Evolutionary conservation across 2,888 invertebrate genomes (phyloP), one percentile per base, ranked within the genome.

Genomic region (Pammene fasciana): DNA sequence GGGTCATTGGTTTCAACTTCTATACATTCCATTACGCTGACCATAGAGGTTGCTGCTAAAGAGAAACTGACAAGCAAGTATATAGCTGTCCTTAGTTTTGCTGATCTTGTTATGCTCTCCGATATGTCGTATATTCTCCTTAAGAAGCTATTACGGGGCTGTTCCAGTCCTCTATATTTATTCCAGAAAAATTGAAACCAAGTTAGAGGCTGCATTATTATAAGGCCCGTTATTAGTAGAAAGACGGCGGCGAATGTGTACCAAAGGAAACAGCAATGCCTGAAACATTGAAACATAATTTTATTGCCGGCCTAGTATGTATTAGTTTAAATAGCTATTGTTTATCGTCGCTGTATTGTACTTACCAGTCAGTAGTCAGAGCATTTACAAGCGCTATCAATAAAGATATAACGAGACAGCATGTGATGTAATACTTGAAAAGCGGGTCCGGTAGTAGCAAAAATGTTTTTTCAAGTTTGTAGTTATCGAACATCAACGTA

Each of bases 121-220:
- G 96, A 96, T 38, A 93, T 85, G 60, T 94, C 93, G 76, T 95
- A 96, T 36, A 96, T 83, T 62, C 90, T 88, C 55, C 93, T 87
- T 1, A 96, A 78, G 9, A 93, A 78, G 72, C 77, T 82, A 72
- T 93, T 94, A 45, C 86, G 86, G 0, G 96, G 96, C 71, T 93
- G 93, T 14, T 92, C 88, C n/a, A 93, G 85, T 14, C 93, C 90
- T 74, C 82, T 86, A 66, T 86, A 86, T 73, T 90, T 88, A 0
- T 85, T 87, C 96, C 96, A 96, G 0, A 95, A 78, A 75, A 95
- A 95, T 78, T 96, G 95, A 72, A 95, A 95, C 97, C 97, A 97
- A 0, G 95, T 94, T 8, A 96, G 80, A 0, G 96, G 95, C 66
- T 96, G 89, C 73, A 96, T 86, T 0, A 95, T 74, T 0, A 95